Percentiles rank a stretch among this genome's conserved stretches.
Conservation (phyloP, 2,888 invertebrate species). For the Margaritifera margaritifera region DNA sequence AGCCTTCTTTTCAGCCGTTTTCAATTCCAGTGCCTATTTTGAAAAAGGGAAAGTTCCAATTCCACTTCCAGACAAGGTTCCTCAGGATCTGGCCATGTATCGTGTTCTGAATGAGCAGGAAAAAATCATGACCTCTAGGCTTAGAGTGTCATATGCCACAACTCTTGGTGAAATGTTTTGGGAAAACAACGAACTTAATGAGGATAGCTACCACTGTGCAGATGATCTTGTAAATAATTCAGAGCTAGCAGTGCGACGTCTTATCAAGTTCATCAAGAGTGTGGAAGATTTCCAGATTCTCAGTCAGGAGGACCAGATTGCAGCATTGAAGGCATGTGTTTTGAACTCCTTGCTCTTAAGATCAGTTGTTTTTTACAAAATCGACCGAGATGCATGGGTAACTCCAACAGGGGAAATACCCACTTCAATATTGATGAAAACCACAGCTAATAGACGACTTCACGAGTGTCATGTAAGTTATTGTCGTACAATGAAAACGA, state of each 20-base stretch:
- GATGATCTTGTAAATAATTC: conserved; percentile 80
- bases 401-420: conserved; percentile 80
- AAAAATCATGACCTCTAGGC: conserved; percentile 39
- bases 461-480: conserved; percentile 69
- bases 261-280: conserved; percentile 78
- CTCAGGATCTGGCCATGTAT: conserved; percentile 46
- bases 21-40: neutral
- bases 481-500: conserved; percentile 64
- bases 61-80: neutral
- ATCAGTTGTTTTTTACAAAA: conserved; percentile 93
- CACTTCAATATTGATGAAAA: conserved; percentile 91
- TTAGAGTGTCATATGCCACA: conserved; percentile 49
- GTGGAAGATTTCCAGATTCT: conserved; percentile 89
- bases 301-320: conserved; percentile 94
- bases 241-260: conserved; percentile 90
- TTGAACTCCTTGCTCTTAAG: conserved; percentile 83
- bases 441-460: conserved; percentile 76
- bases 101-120: conserved; percentile 46
- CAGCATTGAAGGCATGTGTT: conserved; percentile 83
- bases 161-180: conserved; percentile 51
- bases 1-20: neutral
- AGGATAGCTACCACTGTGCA: conserved; percentile 46
- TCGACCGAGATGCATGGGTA: conserved; percentile 91
- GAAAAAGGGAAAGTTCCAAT: neutral
- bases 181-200: conserved; percentile 18